Evolutionary conservation across 2,113 vertebrate genomes (phyloP).

Genomic region (Lophochroa leadbeateri): DNA sequence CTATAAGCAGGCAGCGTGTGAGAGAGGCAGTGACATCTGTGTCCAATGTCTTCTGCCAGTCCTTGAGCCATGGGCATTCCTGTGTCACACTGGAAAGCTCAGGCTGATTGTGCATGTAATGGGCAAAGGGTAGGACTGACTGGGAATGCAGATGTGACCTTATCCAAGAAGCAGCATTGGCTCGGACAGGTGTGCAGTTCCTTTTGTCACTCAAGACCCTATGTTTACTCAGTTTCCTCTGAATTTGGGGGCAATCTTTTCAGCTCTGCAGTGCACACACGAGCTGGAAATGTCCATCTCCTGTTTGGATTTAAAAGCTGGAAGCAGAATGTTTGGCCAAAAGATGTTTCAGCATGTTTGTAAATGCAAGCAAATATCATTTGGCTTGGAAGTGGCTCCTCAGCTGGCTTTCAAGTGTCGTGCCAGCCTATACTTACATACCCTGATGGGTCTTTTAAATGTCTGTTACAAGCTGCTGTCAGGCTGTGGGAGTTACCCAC

Average conservation of each 20-base stretch:
- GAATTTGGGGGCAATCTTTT: background rate
- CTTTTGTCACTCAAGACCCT: background rate
- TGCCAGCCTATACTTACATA: background rate
- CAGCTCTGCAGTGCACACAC: rapidly evolving
- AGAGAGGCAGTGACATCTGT: rapidly evolving
- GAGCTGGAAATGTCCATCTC: background rate
- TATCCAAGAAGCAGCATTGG: background rate
- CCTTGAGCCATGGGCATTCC: background rate
- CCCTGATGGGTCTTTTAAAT: background rate
- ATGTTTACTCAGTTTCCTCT: rapidly evolving
- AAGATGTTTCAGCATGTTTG: background rate
- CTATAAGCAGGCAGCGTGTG: background rate
- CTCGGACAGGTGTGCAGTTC: background rate
- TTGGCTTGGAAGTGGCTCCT: background rate
- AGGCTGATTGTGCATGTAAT: background rate
- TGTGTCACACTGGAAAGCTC: background rate
- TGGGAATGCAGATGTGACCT: background rate
- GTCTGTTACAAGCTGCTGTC: background rate
- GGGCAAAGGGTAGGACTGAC: background rate
- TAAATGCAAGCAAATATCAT: background rate
- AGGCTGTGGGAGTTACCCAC: background rate
- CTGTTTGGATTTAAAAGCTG: background rate
- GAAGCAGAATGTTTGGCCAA: background rate
- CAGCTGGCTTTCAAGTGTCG: background rate
- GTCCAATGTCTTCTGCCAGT: background rate